A percentile compares a stretch with the other conserved stretches of the same genome.
Evolutionary conservation across 1,140 invertebrate genomes (phyloP).

Genomic region (Drosophila repleta): DNA sequence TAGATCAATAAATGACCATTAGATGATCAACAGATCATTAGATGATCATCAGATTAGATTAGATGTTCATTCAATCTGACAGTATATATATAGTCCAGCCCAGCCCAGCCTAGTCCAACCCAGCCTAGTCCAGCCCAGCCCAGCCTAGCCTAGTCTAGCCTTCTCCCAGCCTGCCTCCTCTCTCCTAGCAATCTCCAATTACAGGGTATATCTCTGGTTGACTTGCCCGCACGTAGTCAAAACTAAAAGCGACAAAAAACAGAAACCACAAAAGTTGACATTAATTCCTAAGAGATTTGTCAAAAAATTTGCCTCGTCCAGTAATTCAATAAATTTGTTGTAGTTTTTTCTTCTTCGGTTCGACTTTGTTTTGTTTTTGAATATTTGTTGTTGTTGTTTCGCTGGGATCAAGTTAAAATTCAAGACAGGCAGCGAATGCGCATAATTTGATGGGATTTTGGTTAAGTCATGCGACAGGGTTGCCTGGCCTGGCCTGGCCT

Average conservation of each 20-base stretch:
- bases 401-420: conserved; percentile 58
- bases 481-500: too few species aligned
- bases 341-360: conserved; percentile 29
- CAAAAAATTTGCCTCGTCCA: conserved; percentile 42
- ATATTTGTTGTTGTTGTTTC: not conserved
- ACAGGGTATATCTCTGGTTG: not conserved
- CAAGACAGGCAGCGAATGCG: conserved; percentile 72
- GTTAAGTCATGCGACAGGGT: conserved; percentile 62
- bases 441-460: conserved; percentile 77
- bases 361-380: conserved; percentile 15
- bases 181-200: not conserved
- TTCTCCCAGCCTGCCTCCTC: too few species aligned
- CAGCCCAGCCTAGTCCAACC: too few species aligned
- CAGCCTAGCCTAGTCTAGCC: too few species aligned
- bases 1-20: too few species aligned
- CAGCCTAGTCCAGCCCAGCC: too few species aligned
- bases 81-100: too few species aligned
- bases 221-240: not conserved
- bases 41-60: too few species aligned
- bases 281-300: conserved; percentile 50
- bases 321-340: conserved; percentile 48
- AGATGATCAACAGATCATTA: too few species aligned
- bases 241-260: conserved; percentile 5
- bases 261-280: conserved; percentile 18
- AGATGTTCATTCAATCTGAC: too few species aligned